phyloP scores from a whole-genome alignment of 2,888 invertebrate species.

The Ametastegia equiseti region DNA sequence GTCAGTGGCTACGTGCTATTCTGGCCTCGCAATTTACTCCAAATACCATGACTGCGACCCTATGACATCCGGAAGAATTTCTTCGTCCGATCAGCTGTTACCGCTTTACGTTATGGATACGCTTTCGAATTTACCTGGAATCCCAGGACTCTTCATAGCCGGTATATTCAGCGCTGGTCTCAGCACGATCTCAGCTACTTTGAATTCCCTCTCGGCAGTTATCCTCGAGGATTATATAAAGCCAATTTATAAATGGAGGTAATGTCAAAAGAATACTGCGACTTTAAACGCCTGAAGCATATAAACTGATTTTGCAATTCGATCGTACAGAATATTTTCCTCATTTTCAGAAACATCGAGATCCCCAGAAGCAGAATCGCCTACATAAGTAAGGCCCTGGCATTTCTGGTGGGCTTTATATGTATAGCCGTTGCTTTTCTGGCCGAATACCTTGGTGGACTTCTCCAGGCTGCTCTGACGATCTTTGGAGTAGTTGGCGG shows the following conservation, averaged over 20 bases:
- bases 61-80: slow-evolving; percentile 80
- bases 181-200: slow-evolving; percentile 93
- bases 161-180: slow-evolving; percentile 94
- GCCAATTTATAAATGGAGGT: no score
- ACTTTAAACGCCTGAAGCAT: no score
- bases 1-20: slow-evolving; percentile 82
- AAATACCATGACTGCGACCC: slow-evolving; percentile 92
- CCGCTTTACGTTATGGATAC: slow-evolving; percentile 86
- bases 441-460: slow-evolving; percentile 79
- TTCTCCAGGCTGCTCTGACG: slow-evolving; percentile 89
- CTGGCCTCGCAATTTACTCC: slow-evolving; percentile 90
- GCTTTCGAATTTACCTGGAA: slow-evolving; percentile 72
- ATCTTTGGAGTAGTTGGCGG: slow-evolving; percentile 93
- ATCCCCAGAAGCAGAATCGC: slow-evolving; percentile 55
- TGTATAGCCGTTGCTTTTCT: slow-evolving; percentile 90
- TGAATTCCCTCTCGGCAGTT: slow-evolving; percentile 94
- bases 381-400: slow-evolving; percentile 78
- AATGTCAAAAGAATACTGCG: no score
- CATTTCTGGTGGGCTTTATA: slow-evolving; percentile 84
- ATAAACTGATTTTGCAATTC: no score
- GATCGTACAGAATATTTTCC: no score
- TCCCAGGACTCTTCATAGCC: slow-evolving; percentile 73
- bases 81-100: slow-evolving; percentile 85
- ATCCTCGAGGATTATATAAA: slow-evolving; percentile 92
- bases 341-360: slow-evolving; percentile 59